phyloP scores from a whole-genome alignment of 2,797 vertebrate genomes.

The Hyperoplus lanceolatus region DNA sequence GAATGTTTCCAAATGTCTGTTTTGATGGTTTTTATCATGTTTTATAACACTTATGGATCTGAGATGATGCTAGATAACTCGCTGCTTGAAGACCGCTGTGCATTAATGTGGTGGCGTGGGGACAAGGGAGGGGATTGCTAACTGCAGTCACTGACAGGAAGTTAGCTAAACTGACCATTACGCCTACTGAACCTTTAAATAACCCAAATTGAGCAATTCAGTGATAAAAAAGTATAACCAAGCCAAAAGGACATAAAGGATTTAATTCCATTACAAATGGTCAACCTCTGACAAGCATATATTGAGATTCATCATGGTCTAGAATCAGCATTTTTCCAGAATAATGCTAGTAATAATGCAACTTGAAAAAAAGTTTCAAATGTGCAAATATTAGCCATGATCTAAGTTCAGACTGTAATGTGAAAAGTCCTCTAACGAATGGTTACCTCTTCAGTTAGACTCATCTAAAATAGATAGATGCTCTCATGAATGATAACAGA shows the following conservation, averaged over 20 bases:
- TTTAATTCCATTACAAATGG: not conserved
- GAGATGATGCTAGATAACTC: too few relatives aligned
- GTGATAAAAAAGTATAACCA: not conserved
- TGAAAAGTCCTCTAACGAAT: not conserved
- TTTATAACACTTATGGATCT: too few relatives aligned
- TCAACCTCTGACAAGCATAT: too few relatives aligned
- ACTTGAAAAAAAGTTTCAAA: conserved; percentile 7
- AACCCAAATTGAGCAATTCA: not conserved
- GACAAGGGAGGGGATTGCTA: too few relatives aligned
- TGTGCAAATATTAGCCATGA: conserved; percentile 4
- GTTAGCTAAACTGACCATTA: too few relatives aligned
- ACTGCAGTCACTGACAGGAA: too few relatives aligned
- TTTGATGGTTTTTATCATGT: too few relatives aligned
- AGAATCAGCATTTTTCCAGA: not conserved
- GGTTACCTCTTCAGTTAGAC: not conserved
- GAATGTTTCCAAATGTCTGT: too few relatives aligned
- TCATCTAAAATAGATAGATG: not conserved
- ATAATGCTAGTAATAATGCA: not conserved
- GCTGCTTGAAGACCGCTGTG: too few relatives aligned
- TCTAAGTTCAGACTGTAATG: conserved; percentile 4
- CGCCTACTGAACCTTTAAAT: too few relatives aligned
- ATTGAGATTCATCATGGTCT: too few relatives aligned
- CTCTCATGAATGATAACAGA: conserved; percentile 5
- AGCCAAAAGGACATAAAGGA: not conserved
- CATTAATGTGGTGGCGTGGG: too few relatives aligned